phyloP scores from a whole-genome alignment of 2,888 invertebrate genomes.

The Scaptomyza polygonia region DNA sequence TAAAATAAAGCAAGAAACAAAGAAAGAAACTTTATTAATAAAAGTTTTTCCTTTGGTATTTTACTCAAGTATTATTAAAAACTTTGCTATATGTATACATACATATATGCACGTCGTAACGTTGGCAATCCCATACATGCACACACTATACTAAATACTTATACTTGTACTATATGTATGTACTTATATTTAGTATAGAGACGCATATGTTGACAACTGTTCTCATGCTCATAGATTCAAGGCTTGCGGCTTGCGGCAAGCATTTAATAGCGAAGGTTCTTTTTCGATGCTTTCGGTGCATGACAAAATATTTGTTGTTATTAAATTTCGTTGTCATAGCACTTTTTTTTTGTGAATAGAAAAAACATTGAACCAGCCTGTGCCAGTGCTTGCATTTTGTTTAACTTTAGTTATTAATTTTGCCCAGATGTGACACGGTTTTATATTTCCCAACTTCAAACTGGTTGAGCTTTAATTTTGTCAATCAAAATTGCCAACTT shows the following conservation, averaged over 20 bases:
- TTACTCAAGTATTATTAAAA: conserved; percentile 77
- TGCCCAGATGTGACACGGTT: too few species aligned
- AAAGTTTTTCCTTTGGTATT: conserved; percentile 80
- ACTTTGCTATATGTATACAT: conserved; percentile 65
- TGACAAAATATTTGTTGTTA: conserved; percentile 65
- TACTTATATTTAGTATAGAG: neutral
- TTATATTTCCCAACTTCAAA: neutral
- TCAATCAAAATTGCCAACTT: conserved; percentile 23
- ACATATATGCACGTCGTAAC: conserved; percentile 36
- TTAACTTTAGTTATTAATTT: neutral
- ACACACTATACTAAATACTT: conserved; percentile 9
- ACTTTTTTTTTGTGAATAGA: neutral
- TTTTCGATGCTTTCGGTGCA: conserved; percentile 64
- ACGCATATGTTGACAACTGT: conserved; percentile 73
- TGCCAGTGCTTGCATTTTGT: too few species aligned
- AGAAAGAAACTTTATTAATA: conserved; percentile 80
- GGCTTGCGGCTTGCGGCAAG: conserved; percentile 26
- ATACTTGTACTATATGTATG: too few species aligned
- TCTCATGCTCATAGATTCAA: conserved; percentile 45
- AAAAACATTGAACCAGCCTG: too few species aligned
- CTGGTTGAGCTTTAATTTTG: neutral
- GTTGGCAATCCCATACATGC: conserved; percentile 52
- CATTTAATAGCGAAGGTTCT: conserved; percentile 69
- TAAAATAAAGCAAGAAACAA: conserved; percentile 38
- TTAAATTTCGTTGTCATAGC: conserved; percentile 30